phyloP scores from a whole-genome alignment of 2,113 vertebrate genomes.

The Chamaetylas fuelleborni region DNA sequence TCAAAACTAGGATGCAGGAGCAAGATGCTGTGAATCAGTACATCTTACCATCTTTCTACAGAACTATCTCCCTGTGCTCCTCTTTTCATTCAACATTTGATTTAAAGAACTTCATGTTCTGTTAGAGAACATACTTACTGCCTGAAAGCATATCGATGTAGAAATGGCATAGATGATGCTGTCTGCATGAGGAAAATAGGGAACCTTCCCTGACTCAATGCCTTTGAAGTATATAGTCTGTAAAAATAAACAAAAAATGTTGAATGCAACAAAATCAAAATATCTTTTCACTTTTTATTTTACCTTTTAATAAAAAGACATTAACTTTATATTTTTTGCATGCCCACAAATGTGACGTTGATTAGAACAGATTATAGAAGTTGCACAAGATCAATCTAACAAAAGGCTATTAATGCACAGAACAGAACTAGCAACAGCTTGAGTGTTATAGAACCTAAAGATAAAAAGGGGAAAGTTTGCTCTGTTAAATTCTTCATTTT shows the following conservation, averaged over 20 bases:
- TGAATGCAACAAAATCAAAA: background rate
- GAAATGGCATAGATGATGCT: constrained; percentile 94
- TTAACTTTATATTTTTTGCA: background rate
- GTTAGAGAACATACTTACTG: constrained; percentile 80
- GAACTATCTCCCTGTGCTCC: background rate
- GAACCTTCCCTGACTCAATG: constrained; percentile 92
- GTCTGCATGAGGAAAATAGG: constrained; percentile 95
- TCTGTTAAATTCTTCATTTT: background rate
- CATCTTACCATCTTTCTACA: background rate
- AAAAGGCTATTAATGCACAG: background rate
- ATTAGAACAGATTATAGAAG: background rate
- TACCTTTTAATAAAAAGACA: background rate
- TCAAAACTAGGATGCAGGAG: background rate
- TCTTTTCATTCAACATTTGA: background rate
- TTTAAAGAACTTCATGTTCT: background rate
- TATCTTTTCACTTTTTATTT: background rate
- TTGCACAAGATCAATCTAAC: background rate
- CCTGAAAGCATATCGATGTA: constrained; percentile 97
- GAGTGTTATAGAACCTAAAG: background rate
- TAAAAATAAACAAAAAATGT: background rate
- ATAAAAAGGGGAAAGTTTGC: background rate
- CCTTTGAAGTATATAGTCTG: constrained; percentile 98
- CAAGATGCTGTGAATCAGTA: background rate
- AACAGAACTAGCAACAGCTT: background rate
- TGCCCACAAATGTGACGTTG: background rate